Evolutionary conservation across 2,888 invertebrate species (phyloP), one percentile per base, ranked within the genome.

Genomic region (Heliothis peltigera): DNA sequence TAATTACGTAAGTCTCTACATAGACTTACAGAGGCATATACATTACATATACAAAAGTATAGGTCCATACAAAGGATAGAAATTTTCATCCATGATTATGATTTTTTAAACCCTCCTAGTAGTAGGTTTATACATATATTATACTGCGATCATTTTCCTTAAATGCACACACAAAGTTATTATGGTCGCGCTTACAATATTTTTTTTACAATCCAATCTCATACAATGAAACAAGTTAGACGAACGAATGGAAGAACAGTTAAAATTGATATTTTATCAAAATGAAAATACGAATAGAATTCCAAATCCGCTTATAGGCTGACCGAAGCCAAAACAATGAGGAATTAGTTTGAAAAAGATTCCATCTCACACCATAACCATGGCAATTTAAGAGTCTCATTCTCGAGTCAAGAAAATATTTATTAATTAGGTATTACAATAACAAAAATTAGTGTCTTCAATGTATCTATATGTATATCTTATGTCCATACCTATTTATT

Each of bases 121-220:
- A 47, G 22, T 47, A 18, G 35, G n/a, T n/a, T n/a, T n/a, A n/a
- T n/a, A n/a, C n/a, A n/a, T n/a, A n/a, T n/a, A n/a, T n/a, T n/a
- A 48, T 54, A 47, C 44, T 21, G 56, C 46, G 64, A 56, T 70
- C 47, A 35, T 53, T 60, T 55, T 48, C 53, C 42, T 53, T 80
- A 80, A 80, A 79, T 79, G 81, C 81, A 69, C 75, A 64, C 66
- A 64, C 61, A 65, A 63, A 58, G 53, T n/a, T 47, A 58, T 48
- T 62, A 55, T 19, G 48, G 56, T 32, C 39, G 39, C 39, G 39
- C 6, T 39, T 39, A 39, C 39, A n/a, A 39, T 39, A 39, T 35
- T 39, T 1, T 39, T 35, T 39, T 39, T 8, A n/a, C 39, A 39
- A n/a, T n/a, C n/a, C 39, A 39, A 25, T n/a, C n/a, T 39, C 39